Conservation (phyloP, 2,888 invertebrate species). For the Physocephala rufipes region DNA sequence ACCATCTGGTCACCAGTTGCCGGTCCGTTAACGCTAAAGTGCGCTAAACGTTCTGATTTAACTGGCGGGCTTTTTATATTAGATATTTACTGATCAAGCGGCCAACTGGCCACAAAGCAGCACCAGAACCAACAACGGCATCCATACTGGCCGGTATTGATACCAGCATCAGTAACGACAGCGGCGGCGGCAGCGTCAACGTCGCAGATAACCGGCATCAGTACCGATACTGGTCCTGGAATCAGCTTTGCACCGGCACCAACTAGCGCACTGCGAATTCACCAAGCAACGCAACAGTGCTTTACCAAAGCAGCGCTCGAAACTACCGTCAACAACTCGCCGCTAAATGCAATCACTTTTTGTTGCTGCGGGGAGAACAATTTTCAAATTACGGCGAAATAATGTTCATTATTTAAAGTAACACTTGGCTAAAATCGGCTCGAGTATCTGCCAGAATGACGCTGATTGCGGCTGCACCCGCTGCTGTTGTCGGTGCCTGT, state of each 20-base stretch:
- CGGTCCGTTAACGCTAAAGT: conserved; percentile 26
- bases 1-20: too few relatives aligned
- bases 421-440: conserved; percentile 16
- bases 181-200: too few relatives aligned
- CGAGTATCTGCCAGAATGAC: background rate
- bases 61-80: conserved; percentile 27
- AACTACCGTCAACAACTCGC: background rate
- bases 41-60: conserved; percentile 35
- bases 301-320: too few relatives aligned
- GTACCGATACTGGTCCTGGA: background rate
- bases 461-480: background rate
- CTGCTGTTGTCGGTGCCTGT: background rate
- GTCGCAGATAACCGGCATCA: too few relatives aligned
- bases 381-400: conserved; percentile 23
- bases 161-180: too few relatives aligned
- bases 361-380: conserved; percentile 10
- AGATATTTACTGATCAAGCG: background rate
- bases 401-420: conserved; percentile 29
- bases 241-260: background rate
- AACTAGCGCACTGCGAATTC: background rate
- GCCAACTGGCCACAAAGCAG: background rate
- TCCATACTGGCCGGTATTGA: too few relatives aligned
- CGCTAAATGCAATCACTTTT: background rate
- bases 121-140: background rate
- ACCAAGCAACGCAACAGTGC: background rate